Evolutionary conservation across 2,888 invertebrate genomes (phyloP), one percentile per base, ranked within the genome.

Genomic region (Netelia virgata): DNA sequence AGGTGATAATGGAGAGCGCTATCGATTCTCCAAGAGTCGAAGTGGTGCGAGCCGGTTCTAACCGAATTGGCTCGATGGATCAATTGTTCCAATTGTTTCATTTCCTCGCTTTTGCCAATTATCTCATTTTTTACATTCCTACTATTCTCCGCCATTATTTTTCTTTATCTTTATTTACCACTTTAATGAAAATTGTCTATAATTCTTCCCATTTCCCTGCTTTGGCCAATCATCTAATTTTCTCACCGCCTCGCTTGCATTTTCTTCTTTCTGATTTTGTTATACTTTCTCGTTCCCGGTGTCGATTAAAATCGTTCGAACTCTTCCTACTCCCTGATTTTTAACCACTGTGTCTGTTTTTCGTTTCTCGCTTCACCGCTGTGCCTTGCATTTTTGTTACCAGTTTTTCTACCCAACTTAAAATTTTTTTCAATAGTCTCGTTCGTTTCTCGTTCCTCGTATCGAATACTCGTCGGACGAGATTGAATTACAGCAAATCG

Each of bases 1-100:
- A 57, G 18, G 9, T 9, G 16, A 55, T 18, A n/a, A 57, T 6
- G 16, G 18, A 57, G 18, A 16, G 11, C 18, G 41, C 55, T 41
- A 69, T 59, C 59, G 11, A 57, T 36, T 36, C 36, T 36, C 36
- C 36, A 0, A 6, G 41, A 36, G 20, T n/a, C 41, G n/a, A 66
- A 55, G 41, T 10, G 23, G 50, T 36, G 63, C 18, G 20, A 28
- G 20, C 50, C 50, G 41, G n/a, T 63, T 36, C 23, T 47, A 61
- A 36, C 18, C 28, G 10, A 11, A 43, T 63, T n/a, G 18, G 18
- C 23, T 57, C 47, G 57, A 73, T 73, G 57, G 16, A 79, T 79
- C 73, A 66, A 79, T 72, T 79, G 43, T 73, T 73, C 66, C 59
- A 50, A 79, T 73, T 57, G 64, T 72, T 41, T 28, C 43, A 55